These are phyloP conservation scores for Araneus ventricosus DNA, from an alignment of 1,140 invertebrate species.

Conservation along the genomic window DNA sequence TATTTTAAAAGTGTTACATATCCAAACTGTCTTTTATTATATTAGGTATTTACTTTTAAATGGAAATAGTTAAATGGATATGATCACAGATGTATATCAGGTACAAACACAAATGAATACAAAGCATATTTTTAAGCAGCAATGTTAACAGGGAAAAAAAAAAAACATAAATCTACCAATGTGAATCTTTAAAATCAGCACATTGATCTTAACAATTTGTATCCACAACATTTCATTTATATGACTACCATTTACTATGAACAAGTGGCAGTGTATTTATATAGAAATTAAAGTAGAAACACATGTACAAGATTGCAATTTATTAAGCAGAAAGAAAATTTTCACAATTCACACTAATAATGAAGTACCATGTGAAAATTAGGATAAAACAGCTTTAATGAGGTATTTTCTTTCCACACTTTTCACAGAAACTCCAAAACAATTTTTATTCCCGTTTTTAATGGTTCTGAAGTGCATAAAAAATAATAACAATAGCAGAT, in stretches of 20 bases:
- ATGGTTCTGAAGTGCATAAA: not conserved
- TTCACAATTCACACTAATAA: not conserved
- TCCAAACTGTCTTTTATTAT: not conserved
- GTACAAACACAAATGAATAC: conserved; percentile 39
- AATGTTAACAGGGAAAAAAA: not conserved
- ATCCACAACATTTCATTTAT: not conserved
- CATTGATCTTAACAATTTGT: not conserved
- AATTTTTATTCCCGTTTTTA: no score
- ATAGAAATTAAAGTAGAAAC: not conserved
- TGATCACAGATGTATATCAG: conserved; percentile 18
- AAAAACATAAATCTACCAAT: no score
- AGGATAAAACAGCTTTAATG: no score
- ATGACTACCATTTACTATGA: not conserved
- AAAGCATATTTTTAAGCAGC: not conserved
- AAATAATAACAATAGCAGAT: not conserved
- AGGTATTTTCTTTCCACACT: no score
- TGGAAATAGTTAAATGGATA: conserved; percentile 5
- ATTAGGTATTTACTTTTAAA: no score
- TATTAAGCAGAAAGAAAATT: not conserved
- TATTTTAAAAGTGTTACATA: not conserved
- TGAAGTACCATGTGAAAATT: not conserved
- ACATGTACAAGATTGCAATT: not conserved
- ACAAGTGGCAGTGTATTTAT: conserved; percentile 9
- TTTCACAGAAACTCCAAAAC: no score
- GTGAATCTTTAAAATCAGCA: not conserved